These are phyloP conservation scores for Turdus rufiventris DNA, from an alignment of 2,113 vertebrate genomes.

Conservation along the genomic window DNA sequence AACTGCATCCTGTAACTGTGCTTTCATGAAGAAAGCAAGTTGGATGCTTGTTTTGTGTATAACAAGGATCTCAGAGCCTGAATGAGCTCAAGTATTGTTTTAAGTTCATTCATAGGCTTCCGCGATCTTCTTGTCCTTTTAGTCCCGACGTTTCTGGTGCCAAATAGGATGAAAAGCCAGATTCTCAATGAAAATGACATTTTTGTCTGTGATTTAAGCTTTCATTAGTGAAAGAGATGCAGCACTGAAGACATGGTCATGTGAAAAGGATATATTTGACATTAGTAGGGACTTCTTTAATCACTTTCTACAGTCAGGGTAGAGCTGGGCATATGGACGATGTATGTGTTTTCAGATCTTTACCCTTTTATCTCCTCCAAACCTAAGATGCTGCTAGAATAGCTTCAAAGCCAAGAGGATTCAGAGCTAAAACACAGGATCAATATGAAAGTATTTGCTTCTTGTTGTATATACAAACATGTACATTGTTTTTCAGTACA, in stretches of 20 bases:
- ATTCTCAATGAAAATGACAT: background rate
- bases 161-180: background rate
- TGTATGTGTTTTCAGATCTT: background rate
- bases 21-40: background rate
- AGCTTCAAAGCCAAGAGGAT: background rate
- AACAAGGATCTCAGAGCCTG: background rate
- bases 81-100: background rate
- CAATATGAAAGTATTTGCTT: background rate
- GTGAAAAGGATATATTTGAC: background rate
- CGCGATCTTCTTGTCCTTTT: background rate
- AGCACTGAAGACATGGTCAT: background rate
- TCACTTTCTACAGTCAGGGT: accelerated
- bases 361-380: background rate
- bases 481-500: background rate
- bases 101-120: background rate
- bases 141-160: background rate
- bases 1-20: background rate
- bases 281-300: background rate
- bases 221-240: background rate
- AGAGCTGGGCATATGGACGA: background rate
- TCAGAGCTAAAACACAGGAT: background rate
- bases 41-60: background rate
- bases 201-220: background rate
- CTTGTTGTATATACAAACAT: background rate
- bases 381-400: background rate